Evolutionary conservation across 1,140 invertebrate genomes (phyloP), one percentile per base, ranked within the genome.

Genomic region (Magallana angulata): DNA sequence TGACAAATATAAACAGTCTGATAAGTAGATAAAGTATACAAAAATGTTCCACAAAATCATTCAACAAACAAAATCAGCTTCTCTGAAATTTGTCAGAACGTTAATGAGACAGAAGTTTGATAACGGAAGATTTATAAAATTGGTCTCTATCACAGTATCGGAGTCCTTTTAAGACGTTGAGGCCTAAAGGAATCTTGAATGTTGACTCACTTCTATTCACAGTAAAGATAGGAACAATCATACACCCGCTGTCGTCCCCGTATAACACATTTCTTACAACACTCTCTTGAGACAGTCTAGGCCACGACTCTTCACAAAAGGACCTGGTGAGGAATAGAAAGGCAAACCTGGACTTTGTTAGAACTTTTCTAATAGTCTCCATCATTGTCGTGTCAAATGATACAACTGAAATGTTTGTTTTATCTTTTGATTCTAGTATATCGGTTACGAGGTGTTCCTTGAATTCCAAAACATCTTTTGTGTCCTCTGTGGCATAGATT

Each of bases 291-390:
- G 68, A 71, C 3, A 71, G 11, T 9, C n/a, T 6, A 30, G 68
- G 18, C 68, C 68, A 71, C 30, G 36, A 30, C 36, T 76, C 68
- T 36, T 76, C 11, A 36, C 68, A 76, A 76, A 76, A 76, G 24
- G 36, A 12, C 36, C 36, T 76, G 12, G 68, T 76, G 24, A 76
- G 24, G 36, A 30, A 76, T 30, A 76, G 68, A 12, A 76, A 76
- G 0, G 68, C 68, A 36, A 30, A 76, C 36, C 24, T 76, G 36
- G 24, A 76, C 9, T 24, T 8, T 7, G 24, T 30, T 12, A 76
- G 36, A 76, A 1, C 7, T 18, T 76, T 18, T 7, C 14, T 18
- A 11, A 36, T 4, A 14, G 8, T 24, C 9, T 0, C 24, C 12
- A 30, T 76, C 68, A 12, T 18, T 3, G 68, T 36, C 11, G 24